Evolutionary conservation across 1,140 invertebrate genomes (phyloP).

Genomic region (Trichonephila inaurata): DNA sequence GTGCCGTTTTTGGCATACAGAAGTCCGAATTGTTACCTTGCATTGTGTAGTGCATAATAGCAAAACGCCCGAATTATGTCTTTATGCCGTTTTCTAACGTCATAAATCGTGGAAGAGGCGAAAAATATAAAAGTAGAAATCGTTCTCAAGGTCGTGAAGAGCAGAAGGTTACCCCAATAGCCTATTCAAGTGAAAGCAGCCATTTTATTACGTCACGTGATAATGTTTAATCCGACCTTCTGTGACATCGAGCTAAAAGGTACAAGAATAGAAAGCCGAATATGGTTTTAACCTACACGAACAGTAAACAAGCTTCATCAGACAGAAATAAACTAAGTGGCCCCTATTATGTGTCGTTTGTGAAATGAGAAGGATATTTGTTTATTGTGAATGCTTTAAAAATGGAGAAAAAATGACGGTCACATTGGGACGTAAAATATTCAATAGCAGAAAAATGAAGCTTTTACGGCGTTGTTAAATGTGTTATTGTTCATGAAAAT

Average conservation of each 20-base stretch:
- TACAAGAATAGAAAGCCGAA: background rate
- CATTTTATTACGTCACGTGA: conserved; percentile 45
- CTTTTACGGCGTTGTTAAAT: background rate
- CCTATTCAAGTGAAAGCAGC: conserved; percentile 44
- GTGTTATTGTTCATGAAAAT: background rate
- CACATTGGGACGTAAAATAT: background rate
- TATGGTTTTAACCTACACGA: background rate
- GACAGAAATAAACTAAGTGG: conserved; percentile 1
- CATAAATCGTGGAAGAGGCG: conserved; percentile 14
- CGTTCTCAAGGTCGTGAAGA: conserved; percentile 2
- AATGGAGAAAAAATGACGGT: background rate
- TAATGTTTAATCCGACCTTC: background rate
- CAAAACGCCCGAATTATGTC: conserved; percentile 43
- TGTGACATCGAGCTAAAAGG: background rate
- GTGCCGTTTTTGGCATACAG: background rate
- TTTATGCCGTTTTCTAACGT: conserved; percentile 26
- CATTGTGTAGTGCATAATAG: conserved; percentile 48
- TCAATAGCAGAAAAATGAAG: background rate
- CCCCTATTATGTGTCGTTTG: background rate
- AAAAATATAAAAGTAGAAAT: conserved; percentile 40
- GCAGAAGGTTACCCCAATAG: conserved; percentile 42
- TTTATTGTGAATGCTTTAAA: background rate
- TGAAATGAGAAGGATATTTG: conserved; percentile 14
- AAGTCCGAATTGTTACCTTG: conserved; percentile 38
- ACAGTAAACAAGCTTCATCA: background rate